These are phyloP conservation scores for Bolinopsis microptera DNA, from an alignment of 37 sponge, comb jelly and placozoan genomes.

Conservation along the genomic window DNA sequence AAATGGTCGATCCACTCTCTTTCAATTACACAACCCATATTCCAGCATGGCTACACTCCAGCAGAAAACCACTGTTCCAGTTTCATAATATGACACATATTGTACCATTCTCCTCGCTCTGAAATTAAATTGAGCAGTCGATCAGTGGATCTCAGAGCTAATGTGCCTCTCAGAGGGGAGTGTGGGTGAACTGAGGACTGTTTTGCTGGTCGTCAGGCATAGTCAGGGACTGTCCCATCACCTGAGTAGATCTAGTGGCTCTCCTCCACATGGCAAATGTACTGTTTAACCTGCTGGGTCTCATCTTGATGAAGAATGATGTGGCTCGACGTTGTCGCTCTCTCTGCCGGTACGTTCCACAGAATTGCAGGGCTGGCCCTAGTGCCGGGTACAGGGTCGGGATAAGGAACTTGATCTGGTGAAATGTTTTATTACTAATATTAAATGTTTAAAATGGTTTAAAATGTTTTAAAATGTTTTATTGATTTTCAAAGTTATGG, in stretches of 20 bases:
- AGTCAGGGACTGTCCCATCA: neutral
- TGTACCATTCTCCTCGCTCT: too few relatives aligned
- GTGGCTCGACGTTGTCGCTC: neutral
- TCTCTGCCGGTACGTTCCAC: neutral
- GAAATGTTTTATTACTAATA: too few relatives aligned
- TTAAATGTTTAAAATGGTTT: too few relatives aligned
- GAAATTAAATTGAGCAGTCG: too few relatives aligned
- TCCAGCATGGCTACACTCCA: too few relatives aligned
- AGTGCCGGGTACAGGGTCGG: constrained; percentile 52
- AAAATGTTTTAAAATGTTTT: too few relatives aligned
- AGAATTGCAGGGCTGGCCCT: constrained; percentile 36
- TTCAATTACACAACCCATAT: too few relatives aligned
- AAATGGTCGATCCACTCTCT: too few relatives aligned
- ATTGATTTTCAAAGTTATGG: too few relatives aligned
- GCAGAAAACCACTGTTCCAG: too few relatives aligned
- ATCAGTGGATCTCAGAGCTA: too few relatives aligned
- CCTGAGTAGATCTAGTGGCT: neutral
- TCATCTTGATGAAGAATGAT: neutral
- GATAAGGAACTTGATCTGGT: constrained; percentile 55
- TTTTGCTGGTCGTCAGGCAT: neutral
- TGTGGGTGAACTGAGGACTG: neutral
- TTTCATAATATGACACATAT: too few relatives aligned
- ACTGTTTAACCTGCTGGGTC: neutral
- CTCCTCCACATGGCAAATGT: neutral
- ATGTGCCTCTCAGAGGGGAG: neutral